These are phyloP conservation scores for Amblyraja radiata DNA, from an alignment of 2,797 vertebrate species.

Conservation along the genomic window DNA sequence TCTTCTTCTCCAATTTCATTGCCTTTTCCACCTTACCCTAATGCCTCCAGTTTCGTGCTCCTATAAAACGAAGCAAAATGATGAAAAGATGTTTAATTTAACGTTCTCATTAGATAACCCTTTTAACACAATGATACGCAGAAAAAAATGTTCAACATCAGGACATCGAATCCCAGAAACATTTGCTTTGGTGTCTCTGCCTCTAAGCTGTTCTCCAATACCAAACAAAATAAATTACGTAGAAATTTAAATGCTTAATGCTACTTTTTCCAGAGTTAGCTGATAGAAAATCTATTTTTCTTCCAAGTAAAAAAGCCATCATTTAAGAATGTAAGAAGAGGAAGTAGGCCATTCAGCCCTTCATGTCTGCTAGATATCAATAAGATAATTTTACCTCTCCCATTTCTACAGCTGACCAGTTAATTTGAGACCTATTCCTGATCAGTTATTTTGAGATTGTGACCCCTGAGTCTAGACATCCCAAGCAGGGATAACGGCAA, in stretches of 20 bases:
- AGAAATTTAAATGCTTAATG: too few species aligned
- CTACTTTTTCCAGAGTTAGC: neutral
- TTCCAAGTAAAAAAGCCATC: too few species aligned
- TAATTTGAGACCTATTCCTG: too few species aligned
- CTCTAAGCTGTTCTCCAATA: neutral
- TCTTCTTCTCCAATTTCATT: neutral
- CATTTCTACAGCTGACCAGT: too few species aligned
- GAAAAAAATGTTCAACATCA: neutral
- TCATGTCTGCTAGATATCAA: too few species aligned
- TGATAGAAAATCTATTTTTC: neutral
- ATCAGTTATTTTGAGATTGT: too few species aligned
- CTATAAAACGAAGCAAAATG: neutral
- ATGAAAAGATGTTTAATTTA: neutral
- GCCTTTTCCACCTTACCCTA: neutral
- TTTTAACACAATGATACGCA: neutral
- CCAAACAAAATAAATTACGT: neutral
- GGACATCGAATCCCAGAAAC: neutral
- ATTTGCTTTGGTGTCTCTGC: neutral
- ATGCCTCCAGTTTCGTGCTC: neutral
- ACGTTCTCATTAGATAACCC: neutral
- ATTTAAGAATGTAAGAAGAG: too few species aligned
- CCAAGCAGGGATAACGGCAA: too few species aligned
- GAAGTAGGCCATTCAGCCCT: too few species aligned
- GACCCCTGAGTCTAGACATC: too few species aligned
- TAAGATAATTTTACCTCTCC: too few species aligned